These are phyloP conservation scores for Dendrocincla fuliginosa DNA, from an alignment of 2,797 vertebrate genomes.

Conservation along the genomic window DNA sequence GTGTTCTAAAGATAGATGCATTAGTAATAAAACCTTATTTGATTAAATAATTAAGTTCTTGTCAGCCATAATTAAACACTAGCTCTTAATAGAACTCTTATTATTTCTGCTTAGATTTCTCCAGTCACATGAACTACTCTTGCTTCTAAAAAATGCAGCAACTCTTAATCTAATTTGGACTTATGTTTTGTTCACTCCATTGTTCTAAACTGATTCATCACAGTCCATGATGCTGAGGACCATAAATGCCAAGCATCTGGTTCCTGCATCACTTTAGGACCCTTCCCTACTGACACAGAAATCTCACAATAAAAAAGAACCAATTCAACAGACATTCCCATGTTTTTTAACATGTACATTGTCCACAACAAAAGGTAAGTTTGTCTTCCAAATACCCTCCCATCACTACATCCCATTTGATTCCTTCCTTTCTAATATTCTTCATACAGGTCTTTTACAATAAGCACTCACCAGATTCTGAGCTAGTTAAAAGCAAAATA, in stretches of 20 bases:
- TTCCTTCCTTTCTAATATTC: background rate
- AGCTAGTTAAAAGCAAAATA: background rate
- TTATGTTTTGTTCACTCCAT: background rate
- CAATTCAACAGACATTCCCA: rapidly evolving
- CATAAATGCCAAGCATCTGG: background rate
- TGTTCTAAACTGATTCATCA: background rate
- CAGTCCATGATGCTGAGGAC: background rate
- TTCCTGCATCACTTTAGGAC: background rate
- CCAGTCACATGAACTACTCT: background rate
- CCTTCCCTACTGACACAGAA: background rate
- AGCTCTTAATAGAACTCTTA: background rate
- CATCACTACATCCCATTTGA: background rate
- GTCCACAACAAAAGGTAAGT: background rate
- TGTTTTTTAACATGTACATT: background rate
- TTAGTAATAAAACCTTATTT: constrained; percentile 29
- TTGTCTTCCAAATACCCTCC: background rate
- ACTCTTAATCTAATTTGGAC: background rate
- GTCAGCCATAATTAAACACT: constrained; percentile 36
- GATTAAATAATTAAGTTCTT: constrained; percentile 54
- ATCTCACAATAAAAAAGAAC: background rate
- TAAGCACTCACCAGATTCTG: background rate
- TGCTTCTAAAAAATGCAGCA: background rate
- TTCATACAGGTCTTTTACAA: background rate
- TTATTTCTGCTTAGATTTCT: constrained; percentile 48
- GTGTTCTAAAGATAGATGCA: constrained; percentile 30